Base-by-base conservation (phyloP, 2,113 vertebrate genomes). In the Mohoua ochrocephala region DNA sequence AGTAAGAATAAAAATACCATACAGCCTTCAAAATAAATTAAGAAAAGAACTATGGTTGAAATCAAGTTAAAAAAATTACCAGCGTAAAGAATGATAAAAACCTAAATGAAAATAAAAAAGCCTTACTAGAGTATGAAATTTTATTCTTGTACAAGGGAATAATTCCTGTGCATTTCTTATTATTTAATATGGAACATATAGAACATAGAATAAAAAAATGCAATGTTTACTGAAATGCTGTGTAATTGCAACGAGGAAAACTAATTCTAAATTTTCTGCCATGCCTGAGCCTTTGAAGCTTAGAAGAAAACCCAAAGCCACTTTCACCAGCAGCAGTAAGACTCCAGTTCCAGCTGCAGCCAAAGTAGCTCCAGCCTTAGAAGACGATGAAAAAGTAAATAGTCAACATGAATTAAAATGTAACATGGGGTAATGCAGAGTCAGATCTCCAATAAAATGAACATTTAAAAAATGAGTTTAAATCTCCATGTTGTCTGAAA, bases 11-110 rank as follows among this genome's bases (percentile, higher is more conserved):
- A 69, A 88, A 85, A 45, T 74, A 14, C n/a, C 5, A 13, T 21
- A 15, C 15, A 13, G 30, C 7, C 27, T 91, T 82, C 28, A 70
- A 75, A 83, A 76, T 79, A 19, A 67, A 6, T 41, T 35, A 75
- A 49, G 37, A 47, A 77, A 73, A 39, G 11, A 63, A 23, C 14
- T 57, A 2, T 28, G 8, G 4, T 20, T 61, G 49, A 91, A 84
- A 69, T 21, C 0, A 0, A 87, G 13, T 41, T 7, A 26, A n/a
- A 70, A 41, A 52, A 63, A 30, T 2, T 27, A 54, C 2, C 12
- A 64, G 11, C 8, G 52, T 26, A 67, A 65, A 59, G 23, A 57
- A 73, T 47, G 10, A 27, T 24, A 30, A 60, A 64, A 68, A 28
- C 2, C 7, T 8, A 60, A 47, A 60, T 13, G 3, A 90, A 75